Evolutionary conservation across 1,140 invertebrate species (phyloP).

Genomic region (Apis dorsata): DNA sequence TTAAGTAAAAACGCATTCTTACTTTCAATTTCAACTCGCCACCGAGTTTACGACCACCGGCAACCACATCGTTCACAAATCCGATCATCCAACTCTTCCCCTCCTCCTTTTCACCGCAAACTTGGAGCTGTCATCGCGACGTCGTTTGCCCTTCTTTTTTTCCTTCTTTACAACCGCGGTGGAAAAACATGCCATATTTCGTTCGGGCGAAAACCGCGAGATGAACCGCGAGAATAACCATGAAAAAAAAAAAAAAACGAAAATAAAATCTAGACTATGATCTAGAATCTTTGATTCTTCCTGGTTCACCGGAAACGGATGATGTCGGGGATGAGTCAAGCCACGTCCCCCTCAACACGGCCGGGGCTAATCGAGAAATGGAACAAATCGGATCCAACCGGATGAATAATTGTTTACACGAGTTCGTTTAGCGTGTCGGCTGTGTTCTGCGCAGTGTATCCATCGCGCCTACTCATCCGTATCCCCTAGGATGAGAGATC

Average conservation of each 20-base stretch:
- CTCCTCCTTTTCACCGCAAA: not conserved
- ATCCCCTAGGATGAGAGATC: slow-evolving; percentile 56
- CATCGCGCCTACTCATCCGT: slow-evolving; percentile 63
- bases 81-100: not conserved
- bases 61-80: not conserved
- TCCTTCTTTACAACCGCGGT: not conserved
- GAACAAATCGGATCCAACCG: slow-evolving; percentile 48
- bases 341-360: slow-evolving; percentile 12
- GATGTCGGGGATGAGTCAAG: slow-evolving; percentile 32
- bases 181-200: not conserved
- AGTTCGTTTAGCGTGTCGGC: slow-evolving; percentile 54
- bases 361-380: slow-evolving; percentile 44
- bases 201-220: not conserved
- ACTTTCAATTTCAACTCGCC: not conserved
- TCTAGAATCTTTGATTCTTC: slow-evolving; percentile 26
- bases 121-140: not conserved
- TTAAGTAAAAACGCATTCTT: too few relatives aligned
- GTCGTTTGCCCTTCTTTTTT: not conserved
- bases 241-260: not conserved
- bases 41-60: not conserved
- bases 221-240: not conserved
- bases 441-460: slow-evolving; percentile 63
- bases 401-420: slow-evolving; percentile 66
- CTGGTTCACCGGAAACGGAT: slow-evolving; percentile 47
- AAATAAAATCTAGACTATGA: slow-evolving; percentile 23